phyloP scores from a whole-genome alignment of 1,140 invertebrate species.

The Drosophila murphyi region DNA sequence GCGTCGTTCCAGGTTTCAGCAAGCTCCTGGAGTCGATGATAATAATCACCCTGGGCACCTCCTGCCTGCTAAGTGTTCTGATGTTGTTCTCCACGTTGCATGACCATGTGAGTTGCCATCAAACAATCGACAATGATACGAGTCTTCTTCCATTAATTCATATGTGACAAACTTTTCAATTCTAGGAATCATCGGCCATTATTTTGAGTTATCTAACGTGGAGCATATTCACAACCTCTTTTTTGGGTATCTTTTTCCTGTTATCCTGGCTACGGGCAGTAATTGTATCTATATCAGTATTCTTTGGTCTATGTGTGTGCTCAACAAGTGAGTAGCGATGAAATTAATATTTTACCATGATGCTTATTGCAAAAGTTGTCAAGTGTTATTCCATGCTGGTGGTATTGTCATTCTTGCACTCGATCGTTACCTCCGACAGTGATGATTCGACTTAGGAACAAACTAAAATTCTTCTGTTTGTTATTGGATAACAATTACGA shows the following conservation, averaged over 20 bases:
- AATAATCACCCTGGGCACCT: slow-evolving; percentile 12
- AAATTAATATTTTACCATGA: neutral
- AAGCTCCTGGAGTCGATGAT: slow-evolving; percentile 23
- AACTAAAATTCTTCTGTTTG: no score
- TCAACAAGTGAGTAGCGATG: slow-evolving; percentile 19
- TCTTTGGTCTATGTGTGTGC: neutral
- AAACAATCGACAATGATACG: no score
- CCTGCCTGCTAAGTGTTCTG: slow-evolving; percentile 5
- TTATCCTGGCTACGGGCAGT: neutral
- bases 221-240: slow-evolving; percentile 17
- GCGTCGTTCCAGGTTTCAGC: slow-evolving; percentile 11
- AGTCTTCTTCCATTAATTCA: neutral
- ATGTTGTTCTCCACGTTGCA: slow-evolving; percentile 33
- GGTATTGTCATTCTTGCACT: slow-evolving; percentile 32
- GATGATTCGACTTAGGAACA: slow-evolving; percentile 17
- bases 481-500: no score
- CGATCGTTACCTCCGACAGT: slow-evolving; percentile 17
- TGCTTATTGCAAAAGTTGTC: slow-evolving; percentile 21
- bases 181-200: slow-evolving; percentile 42
- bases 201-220: slow-evolving; percentile 41
- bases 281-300: neutral
- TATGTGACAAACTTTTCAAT: neutral
- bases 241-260: slow-evolving; percentile 2
- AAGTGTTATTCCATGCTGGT: slow-evolving; percentile 40
- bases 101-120: slow-evolving; percentile 19